These are phyloP conservation scores for Timandra comae DNA, from an alignment of 2,888 invertebrate genomes.

Conservation along the genomic window DNA sequence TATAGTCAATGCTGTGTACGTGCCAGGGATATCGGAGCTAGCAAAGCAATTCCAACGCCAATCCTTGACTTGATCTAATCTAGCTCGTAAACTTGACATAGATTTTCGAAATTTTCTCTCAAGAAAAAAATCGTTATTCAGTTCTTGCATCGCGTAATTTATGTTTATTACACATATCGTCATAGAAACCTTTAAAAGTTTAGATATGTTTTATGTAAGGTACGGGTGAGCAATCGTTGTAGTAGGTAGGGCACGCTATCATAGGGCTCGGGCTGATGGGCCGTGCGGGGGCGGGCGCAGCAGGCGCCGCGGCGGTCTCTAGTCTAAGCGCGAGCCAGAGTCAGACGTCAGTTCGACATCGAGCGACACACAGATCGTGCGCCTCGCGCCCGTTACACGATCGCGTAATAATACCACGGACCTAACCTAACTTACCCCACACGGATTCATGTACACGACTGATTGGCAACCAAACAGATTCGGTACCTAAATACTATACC, in stretches of 20 bases:
- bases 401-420: slow-evolving; percentile 26
- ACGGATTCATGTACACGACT: slow-evolving; percentile 7
- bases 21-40: slow-evolving; percentile 40
- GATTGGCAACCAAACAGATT: slow-evolving; percentile 4
- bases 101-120: too few relatives aligned
- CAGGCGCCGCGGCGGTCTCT: slow-evolving; percentile 49
- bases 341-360: slow-evolving; percentile 40
- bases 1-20: slow-evolving; percentile 53
- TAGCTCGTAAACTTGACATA: too few relatives aligned
- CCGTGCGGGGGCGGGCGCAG: slow-evolving; percentile 65
- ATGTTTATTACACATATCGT: not conserved
- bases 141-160: not conserved
- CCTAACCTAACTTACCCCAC: slow-evolving; percentile 12
- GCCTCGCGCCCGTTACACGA: slow-evolving; percentile 54
- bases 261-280: slow-evolving; percentile 41
- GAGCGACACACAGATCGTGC: slow-evolving; percentile 66
- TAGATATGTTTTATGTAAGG: slow-evolving; percentile 48
- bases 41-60: slow-evolving; percentile 28
- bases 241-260: slow-evolving; percentile 43
- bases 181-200: slow-evolving; percentile 17
- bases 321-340: slow-evolving; percentile 27
- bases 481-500: not conserved
- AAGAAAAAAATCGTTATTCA: not conserved
- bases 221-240: slow-evolving; percentile 35
- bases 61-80: slow-evolving; percentile 14